Evolutionary conservation across 1,140 invertebrate genomes (phyloP), one percentile per base, ranked within the genome.

Genomic region (Conus ventricosus): DNA sequence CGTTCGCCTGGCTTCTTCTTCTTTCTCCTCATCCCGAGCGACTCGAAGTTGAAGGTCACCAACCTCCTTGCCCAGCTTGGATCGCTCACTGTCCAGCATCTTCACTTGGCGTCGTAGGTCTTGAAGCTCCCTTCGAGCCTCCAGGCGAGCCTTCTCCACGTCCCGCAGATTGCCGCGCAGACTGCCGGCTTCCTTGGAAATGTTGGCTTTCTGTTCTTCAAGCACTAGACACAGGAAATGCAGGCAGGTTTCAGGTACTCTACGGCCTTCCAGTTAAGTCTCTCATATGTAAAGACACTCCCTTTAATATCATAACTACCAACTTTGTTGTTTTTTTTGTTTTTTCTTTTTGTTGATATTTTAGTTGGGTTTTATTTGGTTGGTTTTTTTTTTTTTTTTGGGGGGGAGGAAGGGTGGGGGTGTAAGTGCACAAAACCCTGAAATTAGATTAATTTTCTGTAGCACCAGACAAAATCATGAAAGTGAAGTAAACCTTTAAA

Each of bases 11-110:
- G 92, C 89, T 80, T 98, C 98, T 96, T 98, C 97, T 92, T 98
- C 97, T 84, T 97, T 96, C 57, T 96, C 96, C 91, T 98, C 98
- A 87, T 97, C 97, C 20, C 96, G 95, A 23, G 97, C 95, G 4
- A 98, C 95, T 90, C 97, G 96, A 27, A 96, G 96, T 94, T 98
- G 97, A 27, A 98, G 94, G 93, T 98, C 98, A 91, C 97, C 97
- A 90, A 98, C 97, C 96, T 95, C 97, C 75, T 95, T 93, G 51
- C 92, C 92, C 71, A 95, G 94, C 85, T 95, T 95, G 87, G 91
- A 93, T n/a, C 94, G 92, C 89, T 95, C 95, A 63, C 93, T 90
- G 85, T 95, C 95, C 23, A 95, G 89, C 92, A 93, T 92, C 92
- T 95, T 95, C 54, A 95, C 93, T 88, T 95, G 94, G 39, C 94